Percentiles rank a stretch among this genome's conserved stretches.
These are phyloP conservation scores for Choloepus didactylus DNA, from an alignment of 2,797 vertebrate species.

Conservation along the genomic window DNA sequence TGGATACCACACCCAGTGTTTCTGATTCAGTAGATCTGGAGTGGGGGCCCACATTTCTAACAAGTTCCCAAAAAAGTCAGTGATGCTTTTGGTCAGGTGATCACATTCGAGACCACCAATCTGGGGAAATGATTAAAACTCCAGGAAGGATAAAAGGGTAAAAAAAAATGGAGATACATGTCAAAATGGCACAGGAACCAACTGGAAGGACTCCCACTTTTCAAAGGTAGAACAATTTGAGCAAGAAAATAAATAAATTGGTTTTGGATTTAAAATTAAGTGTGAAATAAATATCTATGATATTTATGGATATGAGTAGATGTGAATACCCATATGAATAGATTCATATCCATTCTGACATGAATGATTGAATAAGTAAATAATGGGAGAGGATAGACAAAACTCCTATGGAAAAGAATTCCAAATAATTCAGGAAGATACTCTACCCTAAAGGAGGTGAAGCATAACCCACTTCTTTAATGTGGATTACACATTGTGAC, in stretches of 20 bases:
- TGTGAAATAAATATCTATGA: not conserved
- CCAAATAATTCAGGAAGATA: not conserved
- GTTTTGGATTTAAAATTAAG: not conserved
- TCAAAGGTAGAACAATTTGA: not conserved
- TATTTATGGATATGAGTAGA: too few relatives aligned
- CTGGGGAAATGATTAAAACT: not conserved
- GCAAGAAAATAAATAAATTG: not conserved
- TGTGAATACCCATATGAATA: not conserved
- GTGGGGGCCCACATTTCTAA: not conserved
- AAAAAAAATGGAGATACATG: not conserved
- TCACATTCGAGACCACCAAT: not conserved
- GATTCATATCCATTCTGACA: not conserved
- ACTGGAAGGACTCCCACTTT: not conserved
- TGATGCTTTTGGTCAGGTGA: accelerated
- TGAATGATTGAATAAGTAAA: not conserved
- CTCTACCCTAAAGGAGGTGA: not conserved
- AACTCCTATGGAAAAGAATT: not conserved
- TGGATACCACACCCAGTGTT: not conserved
- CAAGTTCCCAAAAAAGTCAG: not conserved
- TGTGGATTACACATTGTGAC: not conserved
- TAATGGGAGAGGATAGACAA: not conserved
- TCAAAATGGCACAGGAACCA: not conserved
- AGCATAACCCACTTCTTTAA: not conserved
- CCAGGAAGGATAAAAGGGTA: not conserved
- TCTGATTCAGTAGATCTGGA: not conserved